These are phyloP conservation scores for Pterostichus madidus DNA, from an alignment of 2,888 invertebrate species.

Conservation along the genomic window DNA sequence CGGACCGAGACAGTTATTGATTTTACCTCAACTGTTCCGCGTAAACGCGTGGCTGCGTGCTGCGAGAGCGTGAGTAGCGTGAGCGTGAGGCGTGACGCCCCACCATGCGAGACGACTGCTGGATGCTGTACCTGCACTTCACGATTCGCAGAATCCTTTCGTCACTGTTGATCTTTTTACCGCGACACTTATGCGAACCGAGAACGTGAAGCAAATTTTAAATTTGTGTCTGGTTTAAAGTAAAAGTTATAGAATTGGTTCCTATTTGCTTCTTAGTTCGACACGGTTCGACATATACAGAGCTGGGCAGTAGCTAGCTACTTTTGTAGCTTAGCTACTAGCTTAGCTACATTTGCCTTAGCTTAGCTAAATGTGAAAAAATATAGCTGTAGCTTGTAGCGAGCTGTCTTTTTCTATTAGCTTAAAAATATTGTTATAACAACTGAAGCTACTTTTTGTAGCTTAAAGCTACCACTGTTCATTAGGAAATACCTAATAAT, in stretches of 20 bases:
- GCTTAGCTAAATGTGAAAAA: no score
- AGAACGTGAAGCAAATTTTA: not conserved
- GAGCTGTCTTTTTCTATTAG: no score
- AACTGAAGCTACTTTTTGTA: no score
- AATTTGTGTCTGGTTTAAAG: not conserved
- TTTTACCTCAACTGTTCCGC: conserved; percentile 62
- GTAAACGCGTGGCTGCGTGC: conserved; percentile 49
- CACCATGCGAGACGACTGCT: not conserved
- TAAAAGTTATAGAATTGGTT: not conserved
- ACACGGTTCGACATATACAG: no score
- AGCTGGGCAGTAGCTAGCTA: no score
- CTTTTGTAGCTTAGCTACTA: no score
- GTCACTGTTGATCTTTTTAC: conserved; percentile 10
- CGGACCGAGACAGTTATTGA: conserved; percentile 59
- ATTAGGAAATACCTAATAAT: no score
- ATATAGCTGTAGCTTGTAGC: no score
- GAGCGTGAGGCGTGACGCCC: conserved; percentile 13
- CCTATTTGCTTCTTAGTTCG: no score
- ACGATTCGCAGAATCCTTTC: not conserved
- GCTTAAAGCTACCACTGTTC: no score
- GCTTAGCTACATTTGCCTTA: no score
- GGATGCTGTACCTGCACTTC: not conserved
- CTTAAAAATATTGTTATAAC: no score
- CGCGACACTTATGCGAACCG: not conserved
- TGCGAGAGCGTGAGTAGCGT: conserved; percentile 26